Percentiles rank a stretch among this genome's conserved stretches.
Evolutionary conservation across 2,888 invertebrate genomes (phyloP).

Genomic region (Heliothis peltigera): DNA sequence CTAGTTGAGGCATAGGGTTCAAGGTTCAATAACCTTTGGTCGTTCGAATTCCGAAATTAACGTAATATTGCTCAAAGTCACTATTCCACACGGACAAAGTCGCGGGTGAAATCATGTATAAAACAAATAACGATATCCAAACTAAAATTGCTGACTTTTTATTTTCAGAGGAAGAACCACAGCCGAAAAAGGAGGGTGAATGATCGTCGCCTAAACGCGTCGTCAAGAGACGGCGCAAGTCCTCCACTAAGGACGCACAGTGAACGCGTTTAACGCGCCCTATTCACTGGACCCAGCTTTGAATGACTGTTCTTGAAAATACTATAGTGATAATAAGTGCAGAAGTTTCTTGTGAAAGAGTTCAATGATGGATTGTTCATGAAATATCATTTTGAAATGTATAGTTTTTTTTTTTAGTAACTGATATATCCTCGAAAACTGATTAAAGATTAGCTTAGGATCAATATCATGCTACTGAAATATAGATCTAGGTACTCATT

Average conservation of each 20-base stretch:
- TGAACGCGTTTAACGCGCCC: constrained; percentile 59
- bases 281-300: background rate
- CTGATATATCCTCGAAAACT: too few species aligned
- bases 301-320: background rate
- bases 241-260: constrained; percentile 81
- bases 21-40: too few species aligned
- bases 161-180: constrained; percentile 82
- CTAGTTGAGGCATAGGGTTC: too few species aligned
- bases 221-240: constrained; percentile 87
- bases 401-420: too few species aligned
- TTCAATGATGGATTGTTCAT: background rate
- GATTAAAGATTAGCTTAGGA: too few species aligned
- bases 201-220: constrained; percentile 88
- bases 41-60: too few species aligned
- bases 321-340: constrained; percentile 23
- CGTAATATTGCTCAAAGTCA: too few species aligned
- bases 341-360: constrained; percentile 18
- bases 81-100: too few species aligned
- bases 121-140: too few species aligned
- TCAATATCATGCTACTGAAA: too few species aligned
- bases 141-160: background rate
- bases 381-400: background rate
- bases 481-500: too few species aligned
- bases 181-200: constrained; percentile 84
- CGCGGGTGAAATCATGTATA: too few species aligned